Percentiles rank a stretch among this genome's conserved stretches.
Conservation (phyloP, 2,888 invertebrate species). For the Dryobota labecula region DNA sequence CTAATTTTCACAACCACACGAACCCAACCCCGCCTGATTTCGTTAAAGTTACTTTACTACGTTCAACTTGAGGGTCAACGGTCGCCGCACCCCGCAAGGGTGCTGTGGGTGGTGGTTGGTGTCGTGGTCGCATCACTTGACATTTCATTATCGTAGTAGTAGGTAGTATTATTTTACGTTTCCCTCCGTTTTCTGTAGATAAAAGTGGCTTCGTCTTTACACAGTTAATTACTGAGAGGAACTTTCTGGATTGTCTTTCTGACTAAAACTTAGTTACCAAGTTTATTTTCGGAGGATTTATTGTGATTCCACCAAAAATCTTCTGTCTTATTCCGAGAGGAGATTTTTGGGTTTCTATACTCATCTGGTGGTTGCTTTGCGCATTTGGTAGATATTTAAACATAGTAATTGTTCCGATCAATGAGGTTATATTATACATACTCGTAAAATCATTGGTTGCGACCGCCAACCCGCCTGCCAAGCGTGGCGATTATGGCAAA, state of each 20-base stretch:
- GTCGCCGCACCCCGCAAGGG: slow-evolving; percentile 79
- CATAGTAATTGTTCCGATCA: too few species aligned
- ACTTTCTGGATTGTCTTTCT: background rate
- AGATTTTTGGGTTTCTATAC: too few species aligned
- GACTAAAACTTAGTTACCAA: background rate
- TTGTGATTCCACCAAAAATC: too few species aligned
- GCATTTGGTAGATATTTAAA: too few species aligned
- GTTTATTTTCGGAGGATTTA: background rate
- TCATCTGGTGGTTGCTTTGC: too few species aligned
- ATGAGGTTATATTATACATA: too few species aligned
- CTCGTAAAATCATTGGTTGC: too few species aligned
- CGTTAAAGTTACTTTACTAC: slow-evolving; percentile 27
- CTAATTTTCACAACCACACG: background rate
- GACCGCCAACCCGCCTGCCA: too few species aligned
- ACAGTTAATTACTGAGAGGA: slow-evolving; percentile 1
- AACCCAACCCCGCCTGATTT: slow-evolving; percentile 23
- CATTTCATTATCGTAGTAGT: slow-evolving; percentile 63
- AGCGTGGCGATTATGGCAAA: too few species aligned
- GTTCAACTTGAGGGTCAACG: slow-evolving; percentile 75
- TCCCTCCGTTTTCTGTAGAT: slow-evolving; percentile 49
- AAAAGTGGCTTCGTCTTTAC: slow-evolving; percentile 19
- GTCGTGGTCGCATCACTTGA: slow-evolving; percentile 63
- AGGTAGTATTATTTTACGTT: slow-evolving; percentile 53
- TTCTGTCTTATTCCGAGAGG: background rate
- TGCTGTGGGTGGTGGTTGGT: slow-evolving; percentile 25